Evolutionary conservation across 1,140 invertebrate species (phyloP).

Genomic region (Tenebrio molitor): DNA sequence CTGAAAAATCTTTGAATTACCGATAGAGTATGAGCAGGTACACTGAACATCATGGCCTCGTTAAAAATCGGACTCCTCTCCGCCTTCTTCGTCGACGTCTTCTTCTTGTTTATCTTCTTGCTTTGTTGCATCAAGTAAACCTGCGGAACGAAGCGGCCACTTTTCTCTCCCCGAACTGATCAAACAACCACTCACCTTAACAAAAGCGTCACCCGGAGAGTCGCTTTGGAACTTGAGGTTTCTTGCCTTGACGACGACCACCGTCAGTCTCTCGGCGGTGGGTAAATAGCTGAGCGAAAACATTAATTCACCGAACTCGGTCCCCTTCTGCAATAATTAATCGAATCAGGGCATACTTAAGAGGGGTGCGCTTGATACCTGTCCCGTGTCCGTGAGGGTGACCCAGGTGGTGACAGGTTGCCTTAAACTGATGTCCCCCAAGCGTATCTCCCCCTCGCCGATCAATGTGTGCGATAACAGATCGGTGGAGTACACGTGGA

Average conservation of each 20-base stretch:
- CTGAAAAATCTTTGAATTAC: too few relatives aligned
- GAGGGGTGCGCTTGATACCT: constrained; percentile 65
- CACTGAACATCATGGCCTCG: constrained; percentile 84
- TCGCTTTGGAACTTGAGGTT: constrained; percentile 74
- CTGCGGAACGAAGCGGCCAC: constrained; percentile 66
- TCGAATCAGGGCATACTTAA: neutral
- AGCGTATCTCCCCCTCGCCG: constrained; percentile 74
- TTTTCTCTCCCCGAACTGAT: too few relatives aligned
- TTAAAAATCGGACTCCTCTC: constrained; percentile 84
- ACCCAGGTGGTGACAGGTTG: constrained; percentile 75
- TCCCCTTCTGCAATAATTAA: constrained; percentile 64
- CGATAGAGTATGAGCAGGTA: constrained; percentile 76
- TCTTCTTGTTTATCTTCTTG: constrained; percentile 84
- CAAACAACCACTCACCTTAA: constrained; percentile 73
- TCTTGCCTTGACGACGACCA: constrained; percentile 85
- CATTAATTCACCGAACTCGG: constrained; percentile 81
- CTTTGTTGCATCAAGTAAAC: constrained; percentile 83
- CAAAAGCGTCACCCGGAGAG: constrained; percentile 68
- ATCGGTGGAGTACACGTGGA: constrained; percentile 76
- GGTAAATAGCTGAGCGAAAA: constrained; percentile 86
- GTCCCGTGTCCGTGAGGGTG: constrained; percentile 73
- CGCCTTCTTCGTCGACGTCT: constrained; percentile 77
- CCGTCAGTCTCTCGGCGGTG: constrained; percentile 83
- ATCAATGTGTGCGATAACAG: constrained; percentile 75
- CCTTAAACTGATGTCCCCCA: constrained; percentile 73